phyloP scores from a whole-genome alignment of 2,797 vertebrate species.

The Galaxias olidus region DNA sequence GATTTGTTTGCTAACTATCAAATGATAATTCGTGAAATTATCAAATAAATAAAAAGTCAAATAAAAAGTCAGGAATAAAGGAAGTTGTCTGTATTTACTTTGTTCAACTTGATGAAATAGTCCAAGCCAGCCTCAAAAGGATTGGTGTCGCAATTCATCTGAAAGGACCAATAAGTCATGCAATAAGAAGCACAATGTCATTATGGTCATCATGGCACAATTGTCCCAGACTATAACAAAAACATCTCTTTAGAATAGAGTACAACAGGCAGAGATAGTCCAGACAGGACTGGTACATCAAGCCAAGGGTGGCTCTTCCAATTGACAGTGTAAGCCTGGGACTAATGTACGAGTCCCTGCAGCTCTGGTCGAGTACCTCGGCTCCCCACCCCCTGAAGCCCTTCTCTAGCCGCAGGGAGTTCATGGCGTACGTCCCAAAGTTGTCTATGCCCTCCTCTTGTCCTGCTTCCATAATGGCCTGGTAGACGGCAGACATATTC shows the following conservation, averaged over 20 bases:
- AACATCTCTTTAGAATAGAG: too few species aligned
- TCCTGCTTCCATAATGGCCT: slow-evolving; percentile 86
- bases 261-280: too few species aligned
- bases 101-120: slow-evolving; percentile 94
- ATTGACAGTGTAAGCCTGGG: too few species aligned
- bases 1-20: too few species aligned
- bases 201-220: too few species aligned
- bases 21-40: too few species aligned
- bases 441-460: slow-evolving; percentile 88
- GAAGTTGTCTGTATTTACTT: slow-evolving; percentile 72
- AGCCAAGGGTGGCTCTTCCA: too few species aligned
- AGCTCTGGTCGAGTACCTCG: slow-evolving; percentile 77
- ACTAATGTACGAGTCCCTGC: slow-evolving; percentile 10
- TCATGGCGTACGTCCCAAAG: slow-evolving; percentile 93
- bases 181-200: not conserved
- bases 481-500: slow-evolving; percentile 82
- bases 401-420: slow-evolving; percentile 90
- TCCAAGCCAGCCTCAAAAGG: slow-evolving; percentile 94
- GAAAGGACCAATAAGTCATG: slow-evolving; percentile 28
- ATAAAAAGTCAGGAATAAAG: too few species aligned
- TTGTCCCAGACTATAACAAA: too few species aligned
- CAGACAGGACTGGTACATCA: too few species aligned
- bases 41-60: too few species aligned
- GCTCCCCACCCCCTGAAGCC: slow-evolving; percentile 96
- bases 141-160: slow-evolving; percentile 99